Evolutionary conservation across 2,888 invertebrate species (phyloP), one percentile per base, ranked within the genome.

Genomic region (Empis stercorea): DNA sequence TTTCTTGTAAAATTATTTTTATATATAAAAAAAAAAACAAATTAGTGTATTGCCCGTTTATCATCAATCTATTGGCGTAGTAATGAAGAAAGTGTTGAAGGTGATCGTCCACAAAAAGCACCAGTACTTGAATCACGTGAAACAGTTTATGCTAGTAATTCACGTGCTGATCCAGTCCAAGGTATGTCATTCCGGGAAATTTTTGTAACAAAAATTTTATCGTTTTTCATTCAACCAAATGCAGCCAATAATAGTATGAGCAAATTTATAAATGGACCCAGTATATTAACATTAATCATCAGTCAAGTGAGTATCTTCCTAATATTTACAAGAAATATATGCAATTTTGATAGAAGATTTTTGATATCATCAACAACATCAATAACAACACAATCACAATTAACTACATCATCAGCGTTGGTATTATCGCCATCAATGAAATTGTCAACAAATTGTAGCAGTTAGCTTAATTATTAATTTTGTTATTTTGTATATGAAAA

Each of bases 51-150:
- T 60, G 83, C 84, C 44, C 78, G 78, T 54, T 76, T 84, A 57
- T 80, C 79, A 53, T 78, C 79, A 42, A 74, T 84, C 54, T 84
- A 83, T 67, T 79, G 79, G 76, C 75, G 78, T 59, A 81, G 79
- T 64, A 84, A 84, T 66, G 84, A 84, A 66, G 80, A 82, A 64
- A 82, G 81, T 60, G 81, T 83, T 52, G 79, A 81, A 64, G 80
- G 81, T 44, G 82, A 82, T 60, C 68, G 75, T 52, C 75, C 79
- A 50, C 78, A 76, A 60, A 77, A 76, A 65, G 78, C 79, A 37
- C 78, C 81, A 37, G 81, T 77, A 39, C 68, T 83, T 60, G 83
- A 82, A 63, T 81, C 81, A 58, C 74, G 80, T 48, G 81, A 80
- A 63, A 79, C 78, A 43, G 77, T 73, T 14, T 67, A 64, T 45